Evolutionary conservation across 2,888 invertebrate species (phyloP).

Genomic region (Molorchus minor): DNA sequence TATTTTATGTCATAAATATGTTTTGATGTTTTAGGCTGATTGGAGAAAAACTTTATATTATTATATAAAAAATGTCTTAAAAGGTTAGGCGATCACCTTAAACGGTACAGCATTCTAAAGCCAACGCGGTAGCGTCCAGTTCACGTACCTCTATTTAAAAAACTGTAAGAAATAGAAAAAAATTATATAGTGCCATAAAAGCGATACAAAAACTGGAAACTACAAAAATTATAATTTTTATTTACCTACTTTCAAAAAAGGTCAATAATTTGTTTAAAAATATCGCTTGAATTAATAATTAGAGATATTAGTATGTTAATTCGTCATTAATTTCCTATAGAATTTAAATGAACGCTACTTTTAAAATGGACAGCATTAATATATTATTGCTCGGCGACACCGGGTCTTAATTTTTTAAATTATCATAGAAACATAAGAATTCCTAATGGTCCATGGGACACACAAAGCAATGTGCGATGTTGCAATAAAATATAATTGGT

Average conservation of each 20-base stretch:
- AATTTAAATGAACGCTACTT: not conserved
- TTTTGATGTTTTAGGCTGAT: too few species aligned
- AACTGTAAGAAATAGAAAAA: too few species aligned
- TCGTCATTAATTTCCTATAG: slow-evolving; percentile 1
- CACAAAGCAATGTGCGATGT: slow-evolving; percentile 27
- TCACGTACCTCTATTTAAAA: too few species aligned
- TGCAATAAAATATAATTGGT: slow-evolving; percentile 33
- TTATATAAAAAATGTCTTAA: too few species aligned
- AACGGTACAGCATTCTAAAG: too few species aligned
- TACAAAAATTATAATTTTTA: not conserved
- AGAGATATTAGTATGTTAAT: not conserved
- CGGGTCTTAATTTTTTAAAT: not conserved
- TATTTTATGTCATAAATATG: too few species aligned
- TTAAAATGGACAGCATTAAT: not conserved
- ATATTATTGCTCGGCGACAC: not conserved
- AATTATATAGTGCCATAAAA: too few species aligned
- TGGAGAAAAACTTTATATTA: too few species aligned
- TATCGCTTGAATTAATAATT: not conserved
- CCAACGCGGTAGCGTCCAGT: too few species aligned
- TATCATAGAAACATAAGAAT: not conserved
- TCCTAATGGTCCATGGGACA: not conserved
- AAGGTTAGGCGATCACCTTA: too few species aligned
- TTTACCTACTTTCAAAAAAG: not conserved
- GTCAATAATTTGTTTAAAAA: not conserved
- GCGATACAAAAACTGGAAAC: not conserved